Evolutionary conservation across 37 sponge, comb jelly and placozoan species (phyloP).

Genomic region (Eunapius fragilis): DNA sequence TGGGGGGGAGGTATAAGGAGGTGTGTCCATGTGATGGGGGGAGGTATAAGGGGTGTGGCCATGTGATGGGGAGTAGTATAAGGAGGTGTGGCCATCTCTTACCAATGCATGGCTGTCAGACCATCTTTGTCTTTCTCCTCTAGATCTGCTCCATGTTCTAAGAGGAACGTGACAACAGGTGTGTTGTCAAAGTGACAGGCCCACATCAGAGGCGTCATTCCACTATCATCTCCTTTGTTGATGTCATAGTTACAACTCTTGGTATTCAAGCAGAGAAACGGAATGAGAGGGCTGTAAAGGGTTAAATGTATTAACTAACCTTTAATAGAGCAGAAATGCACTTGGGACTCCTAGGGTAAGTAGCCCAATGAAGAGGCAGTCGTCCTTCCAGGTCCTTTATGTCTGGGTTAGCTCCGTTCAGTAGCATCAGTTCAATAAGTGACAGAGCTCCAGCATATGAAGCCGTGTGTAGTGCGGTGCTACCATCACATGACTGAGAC

Average conservation of each 20-base stretch:
- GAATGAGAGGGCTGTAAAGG: not conserved
- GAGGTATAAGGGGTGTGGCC: not conserved
- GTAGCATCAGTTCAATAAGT: conserved; percentile 73
- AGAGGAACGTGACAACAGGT: conserved; percentile 33
- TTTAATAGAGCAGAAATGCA: conserved; percentile 46
- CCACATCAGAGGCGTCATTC: conserved; percentile 92
- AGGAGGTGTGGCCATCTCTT: not conserved
- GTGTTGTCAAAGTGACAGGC: conserved; percentile 74
- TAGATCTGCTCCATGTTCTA: conserved; percentile 66
- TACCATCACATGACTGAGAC: conserved; percentile 58
- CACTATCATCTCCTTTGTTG: conserved; percentile 69
- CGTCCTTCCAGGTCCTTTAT: conserved; percentile 75
- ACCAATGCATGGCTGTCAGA: conserved; percentile 92
- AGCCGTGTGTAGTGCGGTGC: conserved; percentile 81
- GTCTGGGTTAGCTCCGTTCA: conserved; percentile 76
- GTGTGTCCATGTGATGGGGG: not conserved
- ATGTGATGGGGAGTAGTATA: not conserved
- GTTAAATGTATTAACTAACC: conserved; percentile 20
- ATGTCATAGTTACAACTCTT: conserved; percentile 37
- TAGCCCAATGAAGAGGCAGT: conserved; percentile 87
- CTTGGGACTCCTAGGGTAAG: conserved; percentile 38
- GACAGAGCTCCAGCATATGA: conserved; percentile 69
- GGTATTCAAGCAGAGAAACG: not conserved
- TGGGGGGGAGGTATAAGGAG: not conserved
- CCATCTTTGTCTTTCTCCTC: conserved; percentile 93